Conservation (phyloP, 1,140 invertebrate genomes). For the Platorchestia sp. region DNA sequence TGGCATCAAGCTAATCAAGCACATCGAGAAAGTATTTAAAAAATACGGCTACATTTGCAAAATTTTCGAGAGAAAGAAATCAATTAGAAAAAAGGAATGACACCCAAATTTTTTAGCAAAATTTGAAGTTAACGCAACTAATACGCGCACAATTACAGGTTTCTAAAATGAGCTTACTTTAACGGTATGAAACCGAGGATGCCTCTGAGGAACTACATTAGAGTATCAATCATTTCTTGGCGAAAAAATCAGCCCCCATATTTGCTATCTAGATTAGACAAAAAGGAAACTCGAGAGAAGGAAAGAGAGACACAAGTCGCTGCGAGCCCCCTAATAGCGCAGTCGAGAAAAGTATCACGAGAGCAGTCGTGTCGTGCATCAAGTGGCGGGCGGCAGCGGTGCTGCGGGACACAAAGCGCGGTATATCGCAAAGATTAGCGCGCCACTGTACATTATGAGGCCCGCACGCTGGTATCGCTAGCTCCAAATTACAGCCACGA, state of each 20-base stretch:
- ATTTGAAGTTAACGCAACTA: neutral
- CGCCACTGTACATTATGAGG: neutral
- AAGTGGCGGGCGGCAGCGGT: neutral
- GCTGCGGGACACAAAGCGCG: neutral
- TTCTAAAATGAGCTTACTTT: no score
- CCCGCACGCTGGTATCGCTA: neutral
- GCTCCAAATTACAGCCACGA: neutral
- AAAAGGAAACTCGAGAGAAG: neutral
- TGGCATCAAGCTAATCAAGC: no score
- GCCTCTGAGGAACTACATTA: no score
- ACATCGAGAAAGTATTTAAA: neutral
- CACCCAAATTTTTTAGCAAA: neutral
- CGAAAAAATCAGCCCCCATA: neutral
- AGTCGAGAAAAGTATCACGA: neutral
- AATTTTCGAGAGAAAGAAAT: neutral
- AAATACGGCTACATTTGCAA: neutral
- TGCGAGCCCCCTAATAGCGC: neutral
- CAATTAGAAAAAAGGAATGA: neutral
- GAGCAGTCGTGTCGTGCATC: neutral
- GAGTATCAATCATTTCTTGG: no score
- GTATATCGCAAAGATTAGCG: neutral
- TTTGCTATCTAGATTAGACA: neutral
- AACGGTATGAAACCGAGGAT: no score
- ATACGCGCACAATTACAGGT: neutral
- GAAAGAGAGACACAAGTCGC: neutral